phyloP scores from a whole-genome alignment of 2,797 vertebrate genomes.

The Notoglanidium macrostoma region DNA sequence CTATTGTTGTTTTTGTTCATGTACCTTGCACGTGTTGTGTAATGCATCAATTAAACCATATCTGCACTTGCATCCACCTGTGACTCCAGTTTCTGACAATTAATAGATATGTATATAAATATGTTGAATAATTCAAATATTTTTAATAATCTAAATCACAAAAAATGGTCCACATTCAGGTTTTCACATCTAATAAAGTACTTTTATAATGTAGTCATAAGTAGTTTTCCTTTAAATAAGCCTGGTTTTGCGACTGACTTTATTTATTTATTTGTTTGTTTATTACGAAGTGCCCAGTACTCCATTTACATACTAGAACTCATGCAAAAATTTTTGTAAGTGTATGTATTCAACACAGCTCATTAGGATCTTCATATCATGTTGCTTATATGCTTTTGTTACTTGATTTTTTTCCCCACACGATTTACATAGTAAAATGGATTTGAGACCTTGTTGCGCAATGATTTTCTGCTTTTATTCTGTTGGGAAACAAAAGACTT shows the following conservation, averaged over 20 bases:
- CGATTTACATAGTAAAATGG: not conserved
- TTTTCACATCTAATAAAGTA: not conserved
- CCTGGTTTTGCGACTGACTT: not conserved
- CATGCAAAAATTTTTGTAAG: not conserved
- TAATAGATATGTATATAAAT: not conserved
- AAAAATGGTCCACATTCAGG: not conserved
- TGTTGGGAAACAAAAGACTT: slow-evolving; percentile 14
- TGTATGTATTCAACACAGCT: not conserved
- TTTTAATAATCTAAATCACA: not conserved
- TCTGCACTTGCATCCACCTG: too few species aligned
- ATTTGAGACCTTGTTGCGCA: slow-evolving; percentile 9
- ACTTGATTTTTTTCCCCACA: not conserved
- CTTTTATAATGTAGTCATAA: not conserved
- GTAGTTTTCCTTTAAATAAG: not conserved
- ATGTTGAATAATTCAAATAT: not conserved
- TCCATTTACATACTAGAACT: not conserved
- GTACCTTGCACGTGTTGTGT: too few species aligned
- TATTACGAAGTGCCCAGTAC: not conserved
- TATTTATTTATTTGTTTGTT: too few species aligned
- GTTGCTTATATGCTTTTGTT: not conserved
- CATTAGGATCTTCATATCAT: not conserved
- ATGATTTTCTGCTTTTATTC: slow-evolving; percentile 8
- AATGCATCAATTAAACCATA: too few species aligned
- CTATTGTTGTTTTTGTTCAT: too few species aligned
- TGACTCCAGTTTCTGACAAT: not conserved